A percentile compares a stretch with the other conserved stretches of the same genome.
These are phyloP conservation scores for Heteromormyrus szaboi DNA, from an alignment of 2,797 vertebrate genomes.

Conservation along the genomic window DNA sequence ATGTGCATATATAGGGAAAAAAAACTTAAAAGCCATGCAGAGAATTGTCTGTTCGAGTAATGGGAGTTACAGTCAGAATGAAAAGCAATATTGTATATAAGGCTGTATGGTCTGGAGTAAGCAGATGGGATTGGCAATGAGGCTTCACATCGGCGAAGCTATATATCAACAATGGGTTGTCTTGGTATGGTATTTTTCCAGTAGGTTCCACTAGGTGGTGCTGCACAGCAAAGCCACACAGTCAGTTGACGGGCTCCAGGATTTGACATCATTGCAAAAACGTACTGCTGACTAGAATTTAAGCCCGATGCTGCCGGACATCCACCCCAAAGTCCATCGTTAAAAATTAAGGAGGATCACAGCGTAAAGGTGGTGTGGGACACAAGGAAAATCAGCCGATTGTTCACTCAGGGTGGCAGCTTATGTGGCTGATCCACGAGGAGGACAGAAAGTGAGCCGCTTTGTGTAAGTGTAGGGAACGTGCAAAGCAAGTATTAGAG, in stretches of 20 bases:
- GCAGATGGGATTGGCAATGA: slow-evolving; percentile 8
- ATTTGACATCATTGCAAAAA: slow-evolving; percentile 7
- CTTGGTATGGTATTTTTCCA: not conserved
- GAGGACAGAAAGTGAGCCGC: not conserved
- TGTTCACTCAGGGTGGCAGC: slow-evolving; percentile 1
- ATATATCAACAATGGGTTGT: not conserved
- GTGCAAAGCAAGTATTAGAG: not conserved
- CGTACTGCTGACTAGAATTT: not conserved
- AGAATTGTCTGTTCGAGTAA: slow-evolving; percentile 33
- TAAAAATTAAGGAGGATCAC: not conserved
- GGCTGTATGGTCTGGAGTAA: slow-evolving; percentile 20
- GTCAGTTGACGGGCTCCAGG: not conserved
- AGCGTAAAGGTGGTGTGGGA: not conserved
- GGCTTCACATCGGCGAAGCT: not conserved
- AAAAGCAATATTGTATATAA: slow-evolving; percentile 37
- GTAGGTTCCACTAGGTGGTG: slow-evolving; percentile 50
- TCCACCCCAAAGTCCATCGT: not conserved
- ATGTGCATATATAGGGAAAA: slow-evolving; percentile 48
- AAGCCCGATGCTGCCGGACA: not conserved
- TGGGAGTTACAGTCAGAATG: slow-evolving; percentile 43
- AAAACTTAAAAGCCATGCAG: slow-evolving; percentile 61
- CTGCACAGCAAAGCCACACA: slow-evolving; percentile 28
- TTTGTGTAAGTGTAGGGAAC: not conserved
- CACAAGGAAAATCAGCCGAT: not conserved
- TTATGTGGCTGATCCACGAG: not conserved